phyloP scores from a whole-genome alignment of 2,797 vertebrate species.

The Acropternis orthonyx region DNA sequence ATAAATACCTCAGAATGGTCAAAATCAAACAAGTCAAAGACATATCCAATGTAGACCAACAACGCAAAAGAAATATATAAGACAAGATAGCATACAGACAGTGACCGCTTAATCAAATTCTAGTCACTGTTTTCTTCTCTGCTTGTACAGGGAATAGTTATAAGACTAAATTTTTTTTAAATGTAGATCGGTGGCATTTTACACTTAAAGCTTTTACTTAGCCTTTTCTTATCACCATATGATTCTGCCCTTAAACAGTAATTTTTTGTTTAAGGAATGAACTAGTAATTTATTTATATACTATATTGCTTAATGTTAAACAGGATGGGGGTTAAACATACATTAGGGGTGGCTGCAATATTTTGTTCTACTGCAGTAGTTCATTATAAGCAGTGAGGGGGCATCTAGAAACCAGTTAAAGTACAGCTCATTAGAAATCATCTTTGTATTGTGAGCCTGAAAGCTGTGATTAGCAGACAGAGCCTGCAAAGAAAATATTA shows the following conservation, averaged over 20 bases:
- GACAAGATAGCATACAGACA: neutral
- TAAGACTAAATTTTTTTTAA: neutral
- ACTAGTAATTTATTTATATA: neutral
- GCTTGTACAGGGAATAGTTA: neutral
- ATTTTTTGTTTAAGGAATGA: neutral
- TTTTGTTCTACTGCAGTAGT: neutral
- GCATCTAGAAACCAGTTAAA: neutral
- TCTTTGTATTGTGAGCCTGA: neutral
- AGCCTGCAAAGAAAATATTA: neutral
- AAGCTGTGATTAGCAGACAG: neutral
- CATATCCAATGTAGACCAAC: neutral
- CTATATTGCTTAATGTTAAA: neutral
- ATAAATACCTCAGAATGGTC: neutral
- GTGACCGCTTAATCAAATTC: neutral
- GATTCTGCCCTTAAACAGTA: neutral
- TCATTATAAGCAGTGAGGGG: neutral
- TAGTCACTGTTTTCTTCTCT: neutral
- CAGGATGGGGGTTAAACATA: neutral
- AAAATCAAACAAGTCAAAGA: neutral
- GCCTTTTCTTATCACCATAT: neutral
- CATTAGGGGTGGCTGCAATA: neutral
- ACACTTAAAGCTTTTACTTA: neutral
- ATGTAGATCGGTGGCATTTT: neutral
- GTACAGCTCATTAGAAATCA: neutral
- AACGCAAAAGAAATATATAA: neutral